These are phyloP conservation scores for Caerostris darwini DNA, from an alignment of 1,140 invertebrate species.

Conservation along the genomic window DNA sequence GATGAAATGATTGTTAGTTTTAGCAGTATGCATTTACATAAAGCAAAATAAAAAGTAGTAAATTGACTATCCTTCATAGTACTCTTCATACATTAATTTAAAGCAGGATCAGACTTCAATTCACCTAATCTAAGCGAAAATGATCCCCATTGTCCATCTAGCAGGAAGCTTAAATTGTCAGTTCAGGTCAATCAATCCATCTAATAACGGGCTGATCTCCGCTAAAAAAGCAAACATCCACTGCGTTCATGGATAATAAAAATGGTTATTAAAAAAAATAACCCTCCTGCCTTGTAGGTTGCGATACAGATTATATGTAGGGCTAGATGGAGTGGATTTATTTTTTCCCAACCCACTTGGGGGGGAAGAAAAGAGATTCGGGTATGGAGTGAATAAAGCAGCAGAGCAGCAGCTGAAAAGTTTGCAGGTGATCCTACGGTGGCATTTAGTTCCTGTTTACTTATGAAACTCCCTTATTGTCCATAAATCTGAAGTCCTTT, in stretches of 20 bases:
- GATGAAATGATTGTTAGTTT: too few relatives aligned
- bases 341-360: neutral
- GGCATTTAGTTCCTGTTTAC: constrained; percentile 63
- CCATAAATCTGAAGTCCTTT: constrained; percentile 45
- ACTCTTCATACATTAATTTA: too few relatives aligned
- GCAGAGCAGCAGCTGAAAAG: neutral
- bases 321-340: neutral
- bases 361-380: neutral
- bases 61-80: too few relatives aligned
- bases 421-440: constrained; percentile 14
- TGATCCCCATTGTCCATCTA: neutral
- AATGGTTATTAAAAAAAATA: too few relatives aligned
- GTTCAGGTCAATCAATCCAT: neutral
- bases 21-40: too few relatives aligned
- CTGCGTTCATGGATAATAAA: neutral
- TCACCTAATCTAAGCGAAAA: neutral
- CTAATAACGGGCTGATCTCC: neutral
- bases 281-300: neutral
- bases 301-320: neutral
- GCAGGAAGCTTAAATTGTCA: neutral
- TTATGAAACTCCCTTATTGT: constrained; percentile 11
- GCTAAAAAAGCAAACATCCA: neutral
- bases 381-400: neutral
- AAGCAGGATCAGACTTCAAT: too few relatives aligned
- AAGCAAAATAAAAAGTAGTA: too few relatives aligned